Base-by-base conservation (phyloP, 2,888 invertebrate species). In the Lycocerus yunnanus region DNA sequence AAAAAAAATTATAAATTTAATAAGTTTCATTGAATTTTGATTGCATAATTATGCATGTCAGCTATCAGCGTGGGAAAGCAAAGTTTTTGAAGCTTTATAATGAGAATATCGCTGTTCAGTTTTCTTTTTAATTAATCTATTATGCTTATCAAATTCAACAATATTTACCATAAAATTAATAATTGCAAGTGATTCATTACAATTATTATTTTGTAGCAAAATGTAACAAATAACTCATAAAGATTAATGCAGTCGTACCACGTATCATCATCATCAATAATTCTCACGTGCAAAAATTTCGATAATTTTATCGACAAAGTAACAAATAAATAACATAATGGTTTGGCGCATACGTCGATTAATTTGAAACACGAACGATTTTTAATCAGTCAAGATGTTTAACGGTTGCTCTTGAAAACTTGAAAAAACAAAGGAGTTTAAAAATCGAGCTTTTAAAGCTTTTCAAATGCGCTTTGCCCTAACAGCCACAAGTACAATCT, bases 391-490 rank as follows among this genome's bases (percentile, higher is more conserved):
- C 74, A 75, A 75, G 74, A 72, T 63, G 69, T 68, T 73, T 73
- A 76, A 76, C 76, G 76, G 76, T 69, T 67, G 69, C 63, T 66
- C 66, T 76, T 66, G 69, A 72, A n/a, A 67, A 16, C 24, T 58
- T 71, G 58, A 63, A 75, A 43, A 13, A 65, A 74, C 74, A 76
- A 76, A 76, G 69, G 76, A 71, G 66, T 27, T 69, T 61, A 71
- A 59, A 76, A 76, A 73, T 71, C 70, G 59, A 72, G 69, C 21
- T 58, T 70, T 60, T 24, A 60, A 71, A 61, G 58, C 69, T 69
- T 75, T 72, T 67, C 43, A 66, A 72, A 75, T 27, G 63, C 66
- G 71, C 66, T 73, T 58, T 68, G 68, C 73, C 74, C 71, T 27
- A 71, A 63, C 43, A 66, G 72, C 58, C 13, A 15, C 59, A 66